A percentile compares a stretch with the other conserved stretches of the same genome.
Conservation (phyloP, 1,140 invertebrate genomes). For the Pogonus chalceus region DNA sequence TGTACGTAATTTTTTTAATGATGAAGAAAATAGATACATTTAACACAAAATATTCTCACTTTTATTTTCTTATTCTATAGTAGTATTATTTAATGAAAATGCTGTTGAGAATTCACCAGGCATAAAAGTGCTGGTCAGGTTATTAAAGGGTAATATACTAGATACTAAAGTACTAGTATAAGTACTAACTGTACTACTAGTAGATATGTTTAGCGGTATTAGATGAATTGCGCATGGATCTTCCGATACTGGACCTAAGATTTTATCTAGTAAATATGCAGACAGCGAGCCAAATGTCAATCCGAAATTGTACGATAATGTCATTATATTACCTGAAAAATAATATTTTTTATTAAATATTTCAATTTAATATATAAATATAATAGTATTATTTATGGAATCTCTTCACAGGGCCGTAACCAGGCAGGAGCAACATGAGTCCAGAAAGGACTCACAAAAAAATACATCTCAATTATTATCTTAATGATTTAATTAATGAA, state of each 20-base stretch:
- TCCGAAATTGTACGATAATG: slow-evolving; percentile 76
- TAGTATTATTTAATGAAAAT: background rate
- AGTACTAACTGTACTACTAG: background rate
- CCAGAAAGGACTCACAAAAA: too few species aligned
- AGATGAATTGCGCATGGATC: slow-evolving; percentile 29
- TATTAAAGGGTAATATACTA: background rate
- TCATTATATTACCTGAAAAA: slow-evolving; percentile 88
- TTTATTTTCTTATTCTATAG: background rate
- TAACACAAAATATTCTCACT: background rate
- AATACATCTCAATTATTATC: too few species aligned
- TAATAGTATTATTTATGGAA: too few species aligned
- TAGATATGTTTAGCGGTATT: background rate
- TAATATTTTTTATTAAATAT: too few species aligned
- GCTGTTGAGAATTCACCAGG: background rate
- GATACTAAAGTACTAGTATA: background rate
- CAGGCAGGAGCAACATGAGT: too few species aligned
- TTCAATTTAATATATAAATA: too few species aligned
- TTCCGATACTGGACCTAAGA: slow-evolving; percentile 50
- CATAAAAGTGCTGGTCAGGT: background rate
- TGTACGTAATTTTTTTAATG: background rate
- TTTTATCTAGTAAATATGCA: slow-evolving; percentile 69
- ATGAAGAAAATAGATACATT: background rate
- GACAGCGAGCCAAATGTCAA: slow-evolving; percentile 70
- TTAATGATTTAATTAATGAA: too few species aligned
- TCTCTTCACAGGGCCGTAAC: too few species aligned